Evolutionary conservation across 92 coral and sea anemone species (phyloP).

Genomic region (Muricea muricata): DNA sequence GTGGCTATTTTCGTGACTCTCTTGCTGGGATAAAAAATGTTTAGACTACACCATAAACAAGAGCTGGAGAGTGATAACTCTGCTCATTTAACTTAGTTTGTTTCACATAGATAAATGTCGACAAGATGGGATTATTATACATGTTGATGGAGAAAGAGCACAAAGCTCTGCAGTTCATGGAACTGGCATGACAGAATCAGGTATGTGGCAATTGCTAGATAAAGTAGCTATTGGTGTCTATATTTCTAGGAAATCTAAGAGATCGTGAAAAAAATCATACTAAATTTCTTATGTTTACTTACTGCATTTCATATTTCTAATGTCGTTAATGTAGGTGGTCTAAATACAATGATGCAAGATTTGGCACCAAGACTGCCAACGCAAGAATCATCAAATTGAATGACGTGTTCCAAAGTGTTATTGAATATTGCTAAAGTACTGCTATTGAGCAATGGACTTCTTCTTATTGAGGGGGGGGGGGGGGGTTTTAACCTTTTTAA

Average conservation of each 20-base stretch:
- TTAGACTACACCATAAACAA: no score
- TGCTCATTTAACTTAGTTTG: no score
- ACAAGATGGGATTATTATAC: not conserved
- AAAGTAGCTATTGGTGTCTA: not conserved
- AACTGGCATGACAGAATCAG: not conserved
- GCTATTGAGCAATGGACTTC: no score
- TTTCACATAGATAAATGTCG: not conserved
- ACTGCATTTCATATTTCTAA: no score
- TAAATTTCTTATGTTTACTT: no score
- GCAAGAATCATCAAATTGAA: conserved; percentile 3
- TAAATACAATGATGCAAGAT: not conserved
- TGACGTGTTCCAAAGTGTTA: no score
- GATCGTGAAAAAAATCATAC: not conserved
- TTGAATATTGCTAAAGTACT: no score
- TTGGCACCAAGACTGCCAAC: not conserved
- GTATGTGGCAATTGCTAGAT: not conserved
- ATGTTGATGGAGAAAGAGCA: not conserved
- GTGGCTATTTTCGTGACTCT: no score
- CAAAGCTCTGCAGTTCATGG: not conserved
- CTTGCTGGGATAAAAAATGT: no score
- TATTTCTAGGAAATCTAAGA: not conserved
- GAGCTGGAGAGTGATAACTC: no score
- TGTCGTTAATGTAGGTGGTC: not conserved
- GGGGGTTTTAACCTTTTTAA: no score
- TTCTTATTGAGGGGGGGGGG: no score